phyloP scores from a whole-genome alignment of 2,888 invertebrate genomes.

The Xylota segnis region DNA sequence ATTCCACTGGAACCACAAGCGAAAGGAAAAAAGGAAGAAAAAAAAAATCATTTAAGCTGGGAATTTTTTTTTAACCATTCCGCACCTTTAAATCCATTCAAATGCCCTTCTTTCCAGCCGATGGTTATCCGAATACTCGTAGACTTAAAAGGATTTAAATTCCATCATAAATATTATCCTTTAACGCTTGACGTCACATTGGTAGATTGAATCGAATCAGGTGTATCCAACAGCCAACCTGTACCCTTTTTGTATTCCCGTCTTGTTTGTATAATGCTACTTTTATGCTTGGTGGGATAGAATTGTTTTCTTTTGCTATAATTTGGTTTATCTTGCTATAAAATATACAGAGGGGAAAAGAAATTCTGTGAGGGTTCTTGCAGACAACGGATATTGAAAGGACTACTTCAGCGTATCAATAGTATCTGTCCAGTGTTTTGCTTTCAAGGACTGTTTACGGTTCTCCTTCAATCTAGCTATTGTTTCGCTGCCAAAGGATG shows the following conservation, averaged over 20 bases:
- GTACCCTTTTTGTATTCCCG: conserved; percentile 2
- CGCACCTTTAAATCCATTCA: not conserved
- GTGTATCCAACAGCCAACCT: not conserved
- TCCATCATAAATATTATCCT: conserved; percentile 27
- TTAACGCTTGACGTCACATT: conserved; percentile 29
- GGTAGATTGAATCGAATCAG: conserved; percentile 21
- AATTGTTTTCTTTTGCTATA: conserved; percentile 4
- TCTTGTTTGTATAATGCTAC: not conserved
- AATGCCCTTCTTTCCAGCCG: not conserved
- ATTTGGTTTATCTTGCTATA: not conserved
- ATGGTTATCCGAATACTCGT: conserved; percentile 6
- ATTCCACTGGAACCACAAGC: not conserved
- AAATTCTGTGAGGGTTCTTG: not conserved
- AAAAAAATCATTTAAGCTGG: not conserved
- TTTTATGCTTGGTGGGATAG: conserved; percentile 9
- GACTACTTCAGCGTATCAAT: not conserved
- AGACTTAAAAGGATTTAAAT: conserved; percentile 25
- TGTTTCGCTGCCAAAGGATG: not conserved
- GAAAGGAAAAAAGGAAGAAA: not conserved
- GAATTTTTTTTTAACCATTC: not conserved
- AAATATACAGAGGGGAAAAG: not conserved
- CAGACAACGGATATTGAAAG: not conserved
- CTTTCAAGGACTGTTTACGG: not conserved
- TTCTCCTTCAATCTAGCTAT: not conserved
- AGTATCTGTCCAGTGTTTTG: not conserved